These are phyloP conservation scores for Chelmon rostratus DNA, from an alignment of 2,797 vertebrate species.

Conservation along the genomic window DNA sequence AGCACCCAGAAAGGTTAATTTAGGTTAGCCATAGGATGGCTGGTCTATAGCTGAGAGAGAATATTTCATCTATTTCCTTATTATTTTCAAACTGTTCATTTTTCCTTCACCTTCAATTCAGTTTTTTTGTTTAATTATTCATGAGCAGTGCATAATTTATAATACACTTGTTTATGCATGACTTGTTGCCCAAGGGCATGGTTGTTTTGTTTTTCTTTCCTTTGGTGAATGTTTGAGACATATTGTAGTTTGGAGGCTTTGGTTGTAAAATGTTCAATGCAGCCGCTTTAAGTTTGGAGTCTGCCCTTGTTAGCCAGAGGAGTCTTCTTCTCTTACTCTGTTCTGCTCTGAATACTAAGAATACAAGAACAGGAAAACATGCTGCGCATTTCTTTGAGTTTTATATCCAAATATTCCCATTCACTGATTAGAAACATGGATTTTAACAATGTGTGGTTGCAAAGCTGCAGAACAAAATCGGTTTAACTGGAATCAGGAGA, in stretches of 20 bases:
- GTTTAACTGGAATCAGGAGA: not conserved
- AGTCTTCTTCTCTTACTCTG: not conserved
- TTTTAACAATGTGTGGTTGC: constrained; percentile 11
- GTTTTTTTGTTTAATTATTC: constrained; percentile 78
- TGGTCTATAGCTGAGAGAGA: constrained; percentile 29
- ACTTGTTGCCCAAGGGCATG: constrained; percentile 68
- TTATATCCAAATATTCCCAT: constrained; percentile 17
- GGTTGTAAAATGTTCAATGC: constrained; percentile 51
- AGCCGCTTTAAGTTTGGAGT: constrained; percentile 41
- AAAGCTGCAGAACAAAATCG: not conserved
- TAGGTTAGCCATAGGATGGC: constrained; percentile 13
- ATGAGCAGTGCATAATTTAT: constrained; percentile 78
- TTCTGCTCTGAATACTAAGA: constrained; percentile 30
- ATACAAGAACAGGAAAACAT: constrained; percentile 11
- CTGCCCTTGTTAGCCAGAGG: constrained; percentile 34
- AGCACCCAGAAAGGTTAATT: constrained; percentile 38
- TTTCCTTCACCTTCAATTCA: constrained; percentile 69
- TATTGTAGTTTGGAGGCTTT: constrained; percentile 51
- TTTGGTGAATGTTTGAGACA: constrained; percentile 60
- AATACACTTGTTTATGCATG: constrained; percentile 77
- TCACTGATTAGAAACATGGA: constrained; percentile 27
- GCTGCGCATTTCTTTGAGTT: not conserved
- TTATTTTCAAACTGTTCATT: constrained; percentile 60
- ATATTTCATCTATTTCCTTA: constrained; percentile 51
- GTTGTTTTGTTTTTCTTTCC: constrained; percentile 73